phyloP scores from a whole-genome alignment of 92 coral and sea anemone species.

The Chrysogorgia sp. region DNA sequence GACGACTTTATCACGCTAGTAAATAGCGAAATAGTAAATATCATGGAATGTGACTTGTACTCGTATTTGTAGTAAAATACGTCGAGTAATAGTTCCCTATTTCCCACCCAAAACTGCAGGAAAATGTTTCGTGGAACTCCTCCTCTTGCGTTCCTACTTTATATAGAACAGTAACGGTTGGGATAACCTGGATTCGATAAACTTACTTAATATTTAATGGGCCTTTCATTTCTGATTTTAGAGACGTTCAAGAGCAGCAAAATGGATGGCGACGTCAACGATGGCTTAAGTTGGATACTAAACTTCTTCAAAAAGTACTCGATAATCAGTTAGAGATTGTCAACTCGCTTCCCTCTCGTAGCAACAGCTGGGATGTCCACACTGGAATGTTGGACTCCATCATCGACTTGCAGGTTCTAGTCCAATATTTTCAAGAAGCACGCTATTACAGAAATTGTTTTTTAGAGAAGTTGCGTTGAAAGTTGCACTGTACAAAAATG shows the following conservation, averaged over 20 bases:
- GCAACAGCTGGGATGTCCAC: slow-evolving; percentile 87
- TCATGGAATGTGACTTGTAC: too few relatives aligned
- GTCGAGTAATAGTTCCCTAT: too few relatives aligned
- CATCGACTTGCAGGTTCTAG: slow-evolving; percentile 78
- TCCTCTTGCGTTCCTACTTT: too few relatives aligned
- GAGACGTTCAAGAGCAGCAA: slow-evolving; percentile 92
- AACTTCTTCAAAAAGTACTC: slow-evolving; percentile 86
- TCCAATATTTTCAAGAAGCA: neutral
- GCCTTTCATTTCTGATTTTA: slow-evolving; percentile 38
- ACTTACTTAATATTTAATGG: too few relatives aligned
- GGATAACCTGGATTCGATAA: neutral
- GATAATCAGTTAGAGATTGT: slow-evolving; percentile 85
- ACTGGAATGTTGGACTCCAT: slow-evolving; percentile 86
- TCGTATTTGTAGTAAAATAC: too few relatives aligned
- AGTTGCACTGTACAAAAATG: too few relatives aligned
- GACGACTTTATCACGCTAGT: too few relatives aligned
- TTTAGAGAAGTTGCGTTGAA: too few relatives aligned
- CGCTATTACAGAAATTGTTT: too few relatives aligned
- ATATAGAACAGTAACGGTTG: neutral
- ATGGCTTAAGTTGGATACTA: slow-evolving; percentile 97
- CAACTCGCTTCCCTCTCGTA: slow-evolving; percentile 72
- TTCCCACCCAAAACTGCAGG: too few relatives aligned
- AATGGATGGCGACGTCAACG: slow-evolving; percentile 96
- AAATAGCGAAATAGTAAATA: too few relatives aligned
- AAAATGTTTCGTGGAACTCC: too few relatives aligned